Percentiles rank a stretch among this genome's conserved stretches.
Conservation (phyloP, 53 echinoderm and acorn worm genomes). For the Paracentrotus lividus region DNA sequence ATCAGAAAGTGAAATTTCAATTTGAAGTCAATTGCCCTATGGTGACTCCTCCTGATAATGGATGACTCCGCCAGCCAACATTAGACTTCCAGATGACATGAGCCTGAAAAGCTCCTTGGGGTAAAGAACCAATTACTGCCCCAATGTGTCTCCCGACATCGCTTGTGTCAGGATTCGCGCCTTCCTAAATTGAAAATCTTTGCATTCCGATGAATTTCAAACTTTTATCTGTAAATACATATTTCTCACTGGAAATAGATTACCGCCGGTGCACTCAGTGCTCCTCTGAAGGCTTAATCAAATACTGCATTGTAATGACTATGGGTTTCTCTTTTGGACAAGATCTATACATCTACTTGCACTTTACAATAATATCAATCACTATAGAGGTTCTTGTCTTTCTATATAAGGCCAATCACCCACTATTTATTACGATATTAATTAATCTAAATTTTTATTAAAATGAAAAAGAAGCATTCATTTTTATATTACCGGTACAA, state of each 20-base stretch:
- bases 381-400: too few species aligned
- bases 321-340: neutral
- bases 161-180: constrained; percentile 52
- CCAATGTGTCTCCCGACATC: constrained; percentile 49
- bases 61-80: constrained; percentile 11
- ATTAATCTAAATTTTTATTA: too few species aligned
- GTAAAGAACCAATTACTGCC: constrained; percentile 64
- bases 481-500: too few species aligned
- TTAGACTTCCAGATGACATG: constrained; percentile 23
- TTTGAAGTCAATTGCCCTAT: constrained; percentile 49
- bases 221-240: neutral
- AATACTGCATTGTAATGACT: neutral
- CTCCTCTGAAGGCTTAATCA: neutral
- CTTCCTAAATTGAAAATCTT: constrained; percentile 49
- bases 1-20: constrained; percentile 53
- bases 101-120: constrained; percentile 51
- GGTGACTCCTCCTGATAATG: constrained; percentile 57
- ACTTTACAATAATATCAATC: neutral
- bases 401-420: too few species aligned
- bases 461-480: too few species aligned
- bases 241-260: neutral
- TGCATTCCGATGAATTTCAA: constrained; percentile 23
- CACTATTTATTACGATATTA: too few species aligned
- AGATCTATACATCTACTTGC: neutral
- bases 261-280: neutral